Percentiles rank a stretch among this genome's conserved stretches.
phyloP scores from a whole-genome alignment of 2,888 invertebrate species.

The Erpobdella octoculata region DNA sequence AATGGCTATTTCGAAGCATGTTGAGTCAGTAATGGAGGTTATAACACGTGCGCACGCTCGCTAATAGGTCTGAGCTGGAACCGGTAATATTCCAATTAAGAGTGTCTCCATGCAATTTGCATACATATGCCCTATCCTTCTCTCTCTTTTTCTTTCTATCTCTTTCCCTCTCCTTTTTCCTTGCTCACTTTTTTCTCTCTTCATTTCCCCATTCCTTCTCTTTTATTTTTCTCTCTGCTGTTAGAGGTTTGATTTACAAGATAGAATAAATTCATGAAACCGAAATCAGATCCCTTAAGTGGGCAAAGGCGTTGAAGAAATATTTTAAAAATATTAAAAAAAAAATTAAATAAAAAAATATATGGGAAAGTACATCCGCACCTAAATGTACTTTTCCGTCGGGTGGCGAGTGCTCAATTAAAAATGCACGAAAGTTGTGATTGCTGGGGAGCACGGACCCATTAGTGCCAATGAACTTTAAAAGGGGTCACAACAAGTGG shows the following conservation, averaged over 20 bases:
- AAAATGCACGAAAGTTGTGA: slow-evolving; percentile 10
- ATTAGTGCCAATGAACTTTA: slow-evolving; percentile 9
- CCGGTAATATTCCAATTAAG: slow-evolving; percentile 21
- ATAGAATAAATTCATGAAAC: too few species aligned
- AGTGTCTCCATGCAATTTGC: slow-evolving; percentile 11
- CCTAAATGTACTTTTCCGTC: neutral
- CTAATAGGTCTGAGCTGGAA: neutral
- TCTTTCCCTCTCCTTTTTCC: too few species aligned
- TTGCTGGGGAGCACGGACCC: slow-evolving; percentile 11
- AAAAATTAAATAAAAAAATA: neutral
- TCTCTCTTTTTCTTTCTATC: too few species aligned
- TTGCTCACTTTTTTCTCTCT: too few species aligned
- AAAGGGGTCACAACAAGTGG: slow-evolving; percentile 2
- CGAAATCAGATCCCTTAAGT: too few species aligned
- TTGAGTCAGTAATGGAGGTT: neutral
- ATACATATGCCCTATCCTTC: neutral
- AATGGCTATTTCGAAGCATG: neutral
- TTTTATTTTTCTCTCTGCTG: too few species aligned
- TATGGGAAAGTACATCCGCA: neutral
- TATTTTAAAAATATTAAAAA: neutral
- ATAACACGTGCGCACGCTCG: neutral
- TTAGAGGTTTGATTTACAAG: too few species aligned
- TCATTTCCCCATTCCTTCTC: too few species aligned
- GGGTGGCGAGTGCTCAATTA: slow-evolving; percentile 13
- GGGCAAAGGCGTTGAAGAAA: too few species aligned